These are phyloP conservation scores for Dryoscopus gambensis DNA, from an alignment of 2,113 vertebrate genomes.

Conservation along the genomic window DNA sequence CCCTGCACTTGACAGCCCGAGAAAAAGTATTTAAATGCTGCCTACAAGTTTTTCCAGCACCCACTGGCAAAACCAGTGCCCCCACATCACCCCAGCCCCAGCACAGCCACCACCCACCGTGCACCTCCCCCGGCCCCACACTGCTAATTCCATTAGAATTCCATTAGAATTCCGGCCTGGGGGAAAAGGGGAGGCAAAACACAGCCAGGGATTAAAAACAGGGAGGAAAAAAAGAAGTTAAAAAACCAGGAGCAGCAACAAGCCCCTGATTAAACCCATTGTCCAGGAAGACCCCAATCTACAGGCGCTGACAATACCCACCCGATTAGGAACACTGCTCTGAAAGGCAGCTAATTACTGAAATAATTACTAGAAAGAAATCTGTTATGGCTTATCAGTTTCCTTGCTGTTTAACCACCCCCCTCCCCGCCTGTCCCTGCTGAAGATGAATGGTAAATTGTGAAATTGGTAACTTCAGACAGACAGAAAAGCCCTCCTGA, in stretches of 20 bases:
- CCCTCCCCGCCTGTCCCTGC: not conserved
- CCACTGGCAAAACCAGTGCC: slow-evolving; percentile 38
- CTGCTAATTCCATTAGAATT: slow-evolving; percentile 19
- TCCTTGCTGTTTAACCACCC: not conserved
- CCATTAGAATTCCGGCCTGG: not conserved
- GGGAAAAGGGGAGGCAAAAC: not conserved
- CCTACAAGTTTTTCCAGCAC: not conserved
- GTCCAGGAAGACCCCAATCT: slow-evolving; percentile 17
- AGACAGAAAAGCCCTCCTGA: not conserved
- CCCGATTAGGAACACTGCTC: slow-evolving; percentile 44
- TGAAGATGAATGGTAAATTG: not conserved
- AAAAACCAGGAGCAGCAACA: not conserved
- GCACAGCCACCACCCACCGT: not conserved
- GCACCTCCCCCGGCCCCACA: not conserved
- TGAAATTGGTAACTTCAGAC: not conserved
- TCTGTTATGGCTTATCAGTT: slow-evolving; percentile 51
- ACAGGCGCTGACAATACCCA: slow-evolving; percentile 27
- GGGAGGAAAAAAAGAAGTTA: not conserved
- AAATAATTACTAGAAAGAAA: slow-evolving; percentile 68
- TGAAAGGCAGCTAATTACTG: slow-evolving; percentile 69
- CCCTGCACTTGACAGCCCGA: not conserved
- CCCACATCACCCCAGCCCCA: slow-evolving; percentile 9
- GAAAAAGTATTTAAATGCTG: not conserved
- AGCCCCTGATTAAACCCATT: slow-evolving; percentile 31
- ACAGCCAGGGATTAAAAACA: not conserved